These are phyloP conservation scores for Acrocera orbiculus DNA, from an alignment of 2,888 invertebrate species.

Conservation along the genomic window DNA sequence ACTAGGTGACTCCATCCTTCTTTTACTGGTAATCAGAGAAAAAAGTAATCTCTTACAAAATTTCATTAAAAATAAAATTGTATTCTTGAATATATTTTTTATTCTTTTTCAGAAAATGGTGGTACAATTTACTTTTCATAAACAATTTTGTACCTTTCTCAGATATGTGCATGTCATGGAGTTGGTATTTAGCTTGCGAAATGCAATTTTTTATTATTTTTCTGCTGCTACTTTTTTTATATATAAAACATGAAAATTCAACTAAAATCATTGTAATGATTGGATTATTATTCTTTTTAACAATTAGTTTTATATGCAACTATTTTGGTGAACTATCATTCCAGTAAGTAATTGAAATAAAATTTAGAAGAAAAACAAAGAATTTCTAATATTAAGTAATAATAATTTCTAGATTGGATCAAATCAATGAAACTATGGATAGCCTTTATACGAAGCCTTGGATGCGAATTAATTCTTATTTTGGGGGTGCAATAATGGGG, in stretches of 20 bases:
- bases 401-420: conserved; percentile 17
- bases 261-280: conserved; percentile 16
- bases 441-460: conserved; percentile 21
- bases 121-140: conserved; percentile 20
- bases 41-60: too few species aligned
- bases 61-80: neutral
- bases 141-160: conserved; percentile 18
- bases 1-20: too few species aligned
- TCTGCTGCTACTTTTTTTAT: conserved; percentile 17
- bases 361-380: neutral
- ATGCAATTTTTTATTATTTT: conserved; percentile 20
- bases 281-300: conserved; percentile 14
- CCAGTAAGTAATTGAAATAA: conserved; percentile 17
- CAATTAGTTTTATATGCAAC: conserved; percentile 17
- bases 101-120: conserved; percentile 17
- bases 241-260: conserved; percentile 16
- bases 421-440: conserved; percentile 19
- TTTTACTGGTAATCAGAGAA: too few species aligned
- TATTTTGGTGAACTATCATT: conserved; percentile 19
- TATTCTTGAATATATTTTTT: neutral
- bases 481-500: conserved; percentile 20
- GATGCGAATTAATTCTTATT: conserved; percentile 20
- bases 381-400: neutral
- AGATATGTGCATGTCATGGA: conserved; percentile 20
- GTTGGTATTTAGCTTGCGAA: conserved; percentile 24